These are phyloP conservation scores for Anolis apletophallus DNA, from an alignment of 2,797 vertebrate genomes.

Conservation along the genomic window DNA sequence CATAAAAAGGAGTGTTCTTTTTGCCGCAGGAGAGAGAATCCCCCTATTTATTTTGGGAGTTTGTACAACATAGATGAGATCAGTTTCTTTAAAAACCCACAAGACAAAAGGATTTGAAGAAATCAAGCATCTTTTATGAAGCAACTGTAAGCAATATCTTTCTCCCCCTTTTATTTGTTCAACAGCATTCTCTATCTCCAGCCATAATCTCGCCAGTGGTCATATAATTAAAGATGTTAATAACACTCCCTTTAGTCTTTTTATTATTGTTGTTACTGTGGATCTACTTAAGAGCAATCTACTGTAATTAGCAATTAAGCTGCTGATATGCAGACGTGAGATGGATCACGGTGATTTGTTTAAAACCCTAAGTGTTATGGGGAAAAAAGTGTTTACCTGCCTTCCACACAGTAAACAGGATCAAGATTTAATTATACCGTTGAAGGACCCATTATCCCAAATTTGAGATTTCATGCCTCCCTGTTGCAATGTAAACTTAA, in stretches of 20 bases:
- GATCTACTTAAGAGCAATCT: conserved; percentile 61
- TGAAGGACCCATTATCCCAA: not conserved
- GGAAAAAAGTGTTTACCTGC: not conserved
- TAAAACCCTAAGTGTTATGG: not conserved
- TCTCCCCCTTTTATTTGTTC: conserved; percentile 69
- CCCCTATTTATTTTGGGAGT: conserved; percentile 37
- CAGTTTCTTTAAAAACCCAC: conserved; percentile 37
- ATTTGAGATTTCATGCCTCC: not conserved
- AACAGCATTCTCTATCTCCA: conserved; percentile 66
- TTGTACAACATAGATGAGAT: conserved; percentile 64
- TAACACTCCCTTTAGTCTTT: conserved; percentile 64
- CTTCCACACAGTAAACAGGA: not conserved
- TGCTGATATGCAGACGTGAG: conserved; percentile 67
- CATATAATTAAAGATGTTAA: conserved; percentile 70
- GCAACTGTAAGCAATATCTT: conserved; percentile 49
- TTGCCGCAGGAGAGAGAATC: not conserved
- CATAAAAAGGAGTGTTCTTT: conserved; percentile 7
- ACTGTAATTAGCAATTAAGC: conserved; percentile 66
- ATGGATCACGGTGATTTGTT: conserved; percentile 61
- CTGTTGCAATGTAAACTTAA: not conserved
- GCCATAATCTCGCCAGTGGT: conserved; percentile 58
- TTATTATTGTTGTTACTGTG: conserved; percentile 61
- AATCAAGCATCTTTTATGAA: conserved; percentile 55
- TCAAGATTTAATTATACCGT: not conserved
- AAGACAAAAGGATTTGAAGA: conserved; percentile 63